Base-by-base conservation (phyloP, 2,797 vertebrate genomes). In the Sebastes oblongus region DNA sequence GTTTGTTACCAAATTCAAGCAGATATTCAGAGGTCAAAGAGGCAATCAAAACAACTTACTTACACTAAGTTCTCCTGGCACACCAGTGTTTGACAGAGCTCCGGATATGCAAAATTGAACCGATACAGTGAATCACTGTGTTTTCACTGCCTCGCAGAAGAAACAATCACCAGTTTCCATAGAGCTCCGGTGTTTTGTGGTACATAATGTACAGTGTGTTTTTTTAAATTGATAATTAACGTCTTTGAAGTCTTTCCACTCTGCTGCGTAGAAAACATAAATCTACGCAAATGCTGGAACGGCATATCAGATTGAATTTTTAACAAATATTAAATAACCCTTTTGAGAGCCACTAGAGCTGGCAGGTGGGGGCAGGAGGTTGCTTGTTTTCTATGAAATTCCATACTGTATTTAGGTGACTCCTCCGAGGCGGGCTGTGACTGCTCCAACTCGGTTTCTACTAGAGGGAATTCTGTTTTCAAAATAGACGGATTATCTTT, bases 401-500 rank as follows among this genome's bases (percentile, higher is more conserved):
- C 66, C 83, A 90, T 75, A 78, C 74, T 77, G 66, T 87, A 78
- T 92, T 90, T 85, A 88, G 86, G 69, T 78, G 86, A 92, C 86
- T 89, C 75, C 78, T 86, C 75, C 54, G 59, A 75, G 81, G 86
- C 70, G 22, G 80, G 62, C 56, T 25, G 72, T 67, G 82, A 86
- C 80, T 62, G 75, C 66, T 84, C 82, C 72, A 69, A 72, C 87
- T 82, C 71, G 66, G 78, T 81, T 80, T 92, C 86, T 86, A 86
- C 82, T 75, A 72, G 71, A 89, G 77, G 76, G 80, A 87, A 80
- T 83, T 61, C 24, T 94, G 92, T 93, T 93, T 94, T 93, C 81
- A 92, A 94, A 94, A 94, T 90, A 93, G 87, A 91, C 32, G 74
- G 93, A 93, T 95, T 94, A 93, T 91, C 93, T 94, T 90, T 90